Base-by-base conservation (phyloP, 2,113 vertebrate genomes). In the Hydrolagus affinis region DNA sequence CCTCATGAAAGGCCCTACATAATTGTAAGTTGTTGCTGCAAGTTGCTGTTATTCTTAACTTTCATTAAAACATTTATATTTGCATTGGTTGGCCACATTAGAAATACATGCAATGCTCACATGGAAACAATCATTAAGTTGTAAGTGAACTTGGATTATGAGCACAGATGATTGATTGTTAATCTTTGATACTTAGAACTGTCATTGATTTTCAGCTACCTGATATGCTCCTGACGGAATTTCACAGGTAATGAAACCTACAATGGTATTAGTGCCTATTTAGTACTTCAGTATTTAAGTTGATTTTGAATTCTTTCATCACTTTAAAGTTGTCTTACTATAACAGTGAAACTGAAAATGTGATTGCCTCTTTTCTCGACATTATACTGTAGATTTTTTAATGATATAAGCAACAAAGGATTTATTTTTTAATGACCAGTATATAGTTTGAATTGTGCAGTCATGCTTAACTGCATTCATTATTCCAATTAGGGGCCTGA, bases 401-500 rank as follows among this genome's bases (percentile, higher is more conserved):
- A 75, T 57, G 21, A 44, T 75, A 75, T 8, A 75, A 75, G 73
- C 44, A 75, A 57, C 56, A 56, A 19, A 75, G 73, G 73, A 75
- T 56, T 75, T 19, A n/a, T n/a, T 75, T 75, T 74, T 56, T 75
- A 56, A 15, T 75, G 32, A 57, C 73, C 56, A 75, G 19, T 56
- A 11, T 75, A 19, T 19, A 75, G 32, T 56, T 56, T 75, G 21
- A 56, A 30, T 11, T 56, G 73, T 56, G 30, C 88, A 86, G 85
- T 90, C 90, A 90, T 90, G 90, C 89, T 89, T 91, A 28, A 62
- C 85, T 87, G 80, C 28, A 30, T 69, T 89, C 87, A 90, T 91
- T 87, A 90, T 91, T 90, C 89, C 88, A 88, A 91, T 92, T 91
- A 87, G 76, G 91, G 90, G 91, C 91, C 92, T 90, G 68, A 87